Percentiles rank a stretch among this genome's conserved stretches.
Evolutionary conservation across 2,888 invertebrate species (phyloP).

Genomic region (Taphrorychus bicolor): DNA sequence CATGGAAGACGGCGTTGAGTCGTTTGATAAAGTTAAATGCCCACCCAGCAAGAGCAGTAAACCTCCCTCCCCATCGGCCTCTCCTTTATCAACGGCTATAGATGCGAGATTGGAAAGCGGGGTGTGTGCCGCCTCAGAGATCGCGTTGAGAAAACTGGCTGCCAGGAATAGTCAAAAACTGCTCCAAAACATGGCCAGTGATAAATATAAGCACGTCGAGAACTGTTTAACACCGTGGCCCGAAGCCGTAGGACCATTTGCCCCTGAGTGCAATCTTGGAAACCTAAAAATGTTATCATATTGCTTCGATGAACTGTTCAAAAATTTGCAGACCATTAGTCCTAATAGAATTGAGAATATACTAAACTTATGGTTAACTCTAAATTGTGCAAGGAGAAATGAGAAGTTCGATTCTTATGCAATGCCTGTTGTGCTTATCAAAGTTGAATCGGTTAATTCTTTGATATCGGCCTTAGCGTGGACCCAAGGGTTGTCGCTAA

Average conservation of each 20-base stretch:
- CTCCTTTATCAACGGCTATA: slow-evolving; percentile 69
- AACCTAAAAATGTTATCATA: slow-evolving; percentile 70
- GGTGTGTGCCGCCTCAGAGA: slow-evolving; percentile 79
- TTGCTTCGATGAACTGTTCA: slow-evolving; percentile 74
- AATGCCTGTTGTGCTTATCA: slow-evolving; percentile 70
- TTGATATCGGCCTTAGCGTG: slow-evolving; percentile 72
- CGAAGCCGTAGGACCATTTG: slow-evolving; percentile 58
- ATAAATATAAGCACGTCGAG: slow-evolving; percentile 44
- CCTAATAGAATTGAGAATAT: slow-evolving; percentile 83
- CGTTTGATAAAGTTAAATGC: slow-evolving; percentile 65
- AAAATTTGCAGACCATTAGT: slow-evolving; percentile 71
- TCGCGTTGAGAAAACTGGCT: slow-evolving; percentile 68
- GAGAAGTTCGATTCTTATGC: slow-evolving; percentile 66
- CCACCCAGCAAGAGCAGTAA: slow-evolving; percentile 59
- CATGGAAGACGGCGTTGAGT: slow-evolving; percentile 78
- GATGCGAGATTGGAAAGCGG: slow-evolving; percentile 80
- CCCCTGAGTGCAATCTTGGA: slow-evolving; percentile 53
- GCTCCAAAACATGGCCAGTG: slow-evolving; percentile 52
- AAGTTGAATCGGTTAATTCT: slow-evolving; percentile 69
- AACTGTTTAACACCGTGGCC: slow-evolving; percentile 50
- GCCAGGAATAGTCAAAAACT: slow-evolving; percentile 52
- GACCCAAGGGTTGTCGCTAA: slow-evolving; percentile 71
- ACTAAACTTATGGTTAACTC: slow-evolving; percentile 84
- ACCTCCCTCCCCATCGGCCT: slow-evolving; percentile 43
- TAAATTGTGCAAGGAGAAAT: slow-evolving; percentile 67